A percentile compares a stretch with the other conserved stretches of the same genome.
Conservation (phyloP, 2,797 vertebrate species). For the Sebastes vulpes region DNA sequence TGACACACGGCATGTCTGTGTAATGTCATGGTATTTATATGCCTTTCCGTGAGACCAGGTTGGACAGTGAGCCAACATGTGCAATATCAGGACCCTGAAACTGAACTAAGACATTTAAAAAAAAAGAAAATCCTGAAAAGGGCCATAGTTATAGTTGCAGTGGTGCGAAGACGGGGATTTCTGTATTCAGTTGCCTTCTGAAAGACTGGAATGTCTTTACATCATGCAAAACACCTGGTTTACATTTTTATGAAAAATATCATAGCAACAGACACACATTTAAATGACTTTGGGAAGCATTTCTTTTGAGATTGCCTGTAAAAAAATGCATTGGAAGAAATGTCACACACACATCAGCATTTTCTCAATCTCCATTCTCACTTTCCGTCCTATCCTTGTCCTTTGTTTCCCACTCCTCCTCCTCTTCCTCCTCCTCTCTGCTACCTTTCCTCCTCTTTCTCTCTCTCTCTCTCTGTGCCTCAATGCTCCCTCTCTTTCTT, state of each 20-base stretch:
- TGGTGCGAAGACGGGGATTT: neutral
- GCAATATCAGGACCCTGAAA: neutral
- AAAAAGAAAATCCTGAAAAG: neutral
- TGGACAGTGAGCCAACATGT: too few species aligned
- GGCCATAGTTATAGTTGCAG: neutral
- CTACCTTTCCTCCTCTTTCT: neutral
- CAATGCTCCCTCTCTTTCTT: neutral
- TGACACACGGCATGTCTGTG: too few species aligned
- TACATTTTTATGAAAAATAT: neutral
- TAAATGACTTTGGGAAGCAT: neutral
- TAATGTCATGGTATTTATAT: too few species aligned
- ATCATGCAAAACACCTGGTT: neutral
- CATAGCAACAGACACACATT: neutral
- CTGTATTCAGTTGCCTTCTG: neutral
- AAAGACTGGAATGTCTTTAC: neutral
- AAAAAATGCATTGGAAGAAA: neutral
- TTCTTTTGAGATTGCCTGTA: neutral
- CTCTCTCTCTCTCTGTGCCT: neutral
- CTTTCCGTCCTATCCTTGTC: neutral
- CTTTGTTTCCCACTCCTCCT: neutral
- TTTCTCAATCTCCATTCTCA: neutral
- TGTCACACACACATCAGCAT: neutral
- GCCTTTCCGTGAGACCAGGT: neutral
- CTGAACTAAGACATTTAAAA: neutral
- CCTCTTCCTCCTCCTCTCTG: neutral